Conservation (phyloP, 2,888 invertebrate genomes). For the Morpho achilles region DNA sequence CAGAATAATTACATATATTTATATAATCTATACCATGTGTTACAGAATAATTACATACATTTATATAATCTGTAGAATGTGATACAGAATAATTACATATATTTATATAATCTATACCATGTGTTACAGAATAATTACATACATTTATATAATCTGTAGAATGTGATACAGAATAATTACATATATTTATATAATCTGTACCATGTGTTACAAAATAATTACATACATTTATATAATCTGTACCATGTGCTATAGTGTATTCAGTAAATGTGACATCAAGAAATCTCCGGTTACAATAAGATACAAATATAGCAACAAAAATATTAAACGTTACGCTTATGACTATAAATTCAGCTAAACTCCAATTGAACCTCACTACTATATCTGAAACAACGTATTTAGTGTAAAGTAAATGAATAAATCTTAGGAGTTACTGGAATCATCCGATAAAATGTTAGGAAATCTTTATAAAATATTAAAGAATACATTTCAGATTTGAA, state of each 20-base stretch:
- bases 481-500: too few relatives aligned
- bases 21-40: not conserved
- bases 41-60: too few relatives aligned
- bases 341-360: constrained; percentile 5
- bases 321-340: constrained; percentile 3
- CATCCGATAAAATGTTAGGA: too few relatives aligned
- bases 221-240: too few relatives aligned
- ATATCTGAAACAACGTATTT: constrained; percentile 7
- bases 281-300: constrained; percentile 1
- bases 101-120: not conserved
- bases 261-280: constrained; percentile 1
- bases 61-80: not conserved
- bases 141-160: not conserved
- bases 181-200: not conserved
- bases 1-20: too few relatives aligned
- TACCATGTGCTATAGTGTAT: not conserved
- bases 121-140: not conserved
- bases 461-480: too few relatives aligned
- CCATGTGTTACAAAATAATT: not conserved
- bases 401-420: not conserved
- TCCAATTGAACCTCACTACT: not conserved
- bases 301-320: not conserved
- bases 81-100: not conserved
- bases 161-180: not conserved
- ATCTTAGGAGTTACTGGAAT: too few relatives aligned